These are phyloP conservation scores for Mimas tiliae DNA, from an alignment of 2,888 invertebrate genomes.

Conservation along the genomic window DNA sequence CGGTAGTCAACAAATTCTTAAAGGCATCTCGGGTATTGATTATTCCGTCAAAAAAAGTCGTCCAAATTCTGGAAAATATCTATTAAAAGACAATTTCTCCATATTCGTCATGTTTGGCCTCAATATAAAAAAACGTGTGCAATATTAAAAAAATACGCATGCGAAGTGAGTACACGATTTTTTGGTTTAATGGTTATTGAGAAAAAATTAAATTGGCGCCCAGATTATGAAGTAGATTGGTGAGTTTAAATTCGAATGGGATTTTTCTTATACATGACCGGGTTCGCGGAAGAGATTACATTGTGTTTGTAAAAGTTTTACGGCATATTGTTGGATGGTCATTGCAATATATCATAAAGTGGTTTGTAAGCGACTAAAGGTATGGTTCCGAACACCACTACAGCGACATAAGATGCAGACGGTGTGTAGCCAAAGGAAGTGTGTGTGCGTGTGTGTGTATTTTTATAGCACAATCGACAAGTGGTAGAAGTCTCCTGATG, in stretches of 20 bases:
- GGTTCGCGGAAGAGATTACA: slow-evolving; percentile 66
- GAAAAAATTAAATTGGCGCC: slow-evolving; percentile 50
- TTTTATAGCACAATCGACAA: too few relatives aligned
- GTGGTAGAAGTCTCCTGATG: too few relatives aligned
- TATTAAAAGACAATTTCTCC: background rate
- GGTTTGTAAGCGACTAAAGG: slow-evolving; percentile 40
- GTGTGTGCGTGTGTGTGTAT: too few relatives aligned
- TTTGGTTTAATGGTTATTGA: slow-evolving; percentile 3
- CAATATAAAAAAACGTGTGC: background rate
- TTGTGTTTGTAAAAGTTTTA: slow-evolving; percentile 54
- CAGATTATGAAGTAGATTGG: slow-evolving; percentile 58
- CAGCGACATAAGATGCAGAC: background rate
- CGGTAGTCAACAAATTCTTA: too few relatives aligned
- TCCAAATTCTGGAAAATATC: too few relatives aligned
- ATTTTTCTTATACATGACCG: slow-evolving; percentile 62
- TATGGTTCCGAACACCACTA: background rate
- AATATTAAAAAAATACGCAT: background rate
- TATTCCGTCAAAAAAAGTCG: too few relatives aligned
- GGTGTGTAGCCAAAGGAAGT: too few relatives aligned
- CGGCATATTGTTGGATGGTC: slow-evolving; percentile 60
- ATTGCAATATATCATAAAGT: slow-evolving; percentile 53
- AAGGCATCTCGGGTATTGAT: too few relatives aligned
- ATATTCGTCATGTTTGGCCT: background rate
- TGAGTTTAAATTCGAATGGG: slow-evolving; percentile 56
- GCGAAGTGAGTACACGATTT: background rate